A percentile compares a stretch with the other conserved stretches of the same genome.
Conservation (phyloP, 2,888 invertebrate genomes). For the Euproctis similis region DNA sequence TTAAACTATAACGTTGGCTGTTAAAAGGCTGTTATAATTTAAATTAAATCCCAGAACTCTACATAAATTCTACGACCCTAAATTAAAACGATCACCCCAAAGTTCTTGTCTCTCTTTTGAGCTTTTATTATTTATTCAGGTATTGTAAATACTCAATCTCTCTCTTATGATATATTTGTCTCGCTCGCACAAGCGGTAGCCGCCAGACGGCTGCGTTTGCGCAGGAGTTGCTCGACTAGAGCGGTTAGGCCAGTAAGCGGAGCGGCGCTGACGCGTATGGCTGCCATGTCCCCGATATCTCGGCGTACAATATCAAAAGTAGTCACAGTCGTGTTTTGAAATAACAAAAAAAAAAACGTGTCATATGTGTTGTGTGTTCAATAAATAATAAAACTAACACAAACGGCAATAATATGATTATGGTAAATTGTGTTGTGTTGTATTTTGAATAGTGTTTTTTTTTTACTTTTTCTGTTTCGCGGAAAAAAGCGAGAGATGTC, state of each 20-base stretch:
- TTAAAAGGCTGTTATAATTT: too few species aligned
- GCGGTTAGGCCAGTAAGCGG: slow-evolving; percentile 62
- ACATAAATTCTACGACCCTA: slow-evolving; percentile 28
- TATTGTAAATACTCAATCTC: slow-evolving; percentile 49
- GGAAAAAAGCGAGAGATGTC: slow-evolving; percentile 49
- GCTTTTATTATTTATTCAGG: slow-evolving; percentile 67
- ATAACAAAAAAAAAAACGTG: too few species aligned
- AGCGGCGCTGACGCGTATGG: slow-evolving; percentile 64
- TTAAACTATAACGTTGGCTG: too few species aligned
- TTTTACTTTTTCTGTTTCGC: too few species aligned
- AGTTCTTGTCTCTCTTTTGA: slow-evolving; percentile 49
- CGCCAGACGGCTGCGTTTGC: slow-evolving; percentile 36
- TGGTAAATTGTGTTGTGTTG: slow-evolving; percentile 37
- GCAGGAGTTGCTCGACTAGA: slow-evolving; percentile 60
- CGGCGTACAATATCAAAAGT: slow-evolving; percentile 54
- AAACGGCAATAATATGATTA: slow-evolving; percentile 17
- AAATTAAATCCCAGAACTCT: too few species aligned
- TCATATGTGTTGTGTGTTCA: slow-evolving; percentile 27
- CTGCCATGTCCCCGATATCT: slow-evolving; percentile 36
- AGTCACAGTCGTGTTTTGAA: slow-evolving; percentile 57
- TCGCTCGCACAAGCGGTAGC: slow-evolving; percentile 44
- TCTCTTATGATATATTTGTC: slow-evolving; percentile 30
- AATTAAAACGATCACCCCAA: slow-evolving; percentile 37
- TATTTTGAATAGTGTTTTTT: slow-evolving; percentile 25
- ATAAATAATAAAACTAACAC: too few species aligned